Percentiles rank a stretch among this genome's conserved stretches.
Conservation (phyloP, 2,113 vertebrate species). For the Eira barbara region DNA sequence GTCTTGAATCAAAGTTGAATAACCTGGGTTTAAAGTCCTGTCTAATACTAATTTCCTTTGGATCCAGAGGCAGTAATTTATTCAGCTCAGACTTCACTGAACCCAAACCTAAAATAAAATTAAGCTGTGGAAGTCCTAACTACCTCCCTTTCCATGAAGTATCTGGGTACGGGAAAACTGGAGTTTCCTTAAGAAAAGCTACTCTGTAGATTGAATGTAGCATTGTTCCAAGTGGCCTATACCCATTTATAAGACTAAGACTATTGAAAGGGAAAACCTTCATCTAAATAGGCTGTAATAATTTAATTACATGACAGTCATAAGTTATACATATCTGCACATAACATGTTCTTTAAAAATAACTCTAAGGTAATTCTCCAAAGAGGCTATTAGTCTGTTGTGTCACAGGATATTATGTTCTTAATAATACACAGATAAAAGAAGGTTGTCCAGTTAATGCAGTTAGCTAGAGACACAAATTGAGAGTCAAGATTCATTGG, state of each 20-base stretch:
- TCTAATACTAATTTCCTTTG: neutral
- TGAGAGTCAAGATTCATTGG: slow-evolving; percentile 63
- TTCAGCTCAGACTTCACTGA: neutral
- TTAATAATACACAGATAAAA: slow-evolving; percentile 68
- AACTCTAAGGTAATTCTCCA: slow-evolving; percentile 64
- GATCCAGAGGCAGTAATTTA: neutral
- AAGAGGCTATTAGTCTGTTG: slow-evolving; percentile 62
- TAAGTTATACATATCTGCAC: neutral
- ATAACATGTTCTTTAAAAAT: slow-evolving; percentile 53
- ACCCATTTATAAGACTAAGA: slow-evolving; percentile 35
- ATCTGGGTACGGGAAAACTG: neutral
- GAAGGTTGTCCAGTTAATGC: slow-evolving; percentile 70
- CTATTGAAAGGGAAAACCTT: neutral
- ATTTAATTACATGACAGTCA: slow-evolving; percentile 29
- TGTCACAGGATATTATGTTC: slow-evolving; percentile 64
- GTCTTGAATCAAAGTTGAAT: neutral
- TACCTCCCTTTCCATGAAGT: neutral
- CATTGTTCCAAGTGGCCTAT: neutral
- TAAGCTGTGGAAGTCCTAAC: neutral
- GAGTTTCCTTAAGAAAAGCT: neutral
- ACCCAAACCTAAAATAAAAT: neutral
- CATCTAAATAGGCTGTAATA: slow-evolving; percentile 30
- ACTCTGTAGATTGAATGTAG: neutral
- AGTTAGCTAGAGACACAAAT: slow-evolving; percentile 58
- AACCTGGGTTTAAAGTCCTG: neutral